These are phyloP conservation scores for Cyanoramphus novaezelandiae DNA, from an alignment of 2,113 vertebrate species.

Conservation along the genomic window DNA sequence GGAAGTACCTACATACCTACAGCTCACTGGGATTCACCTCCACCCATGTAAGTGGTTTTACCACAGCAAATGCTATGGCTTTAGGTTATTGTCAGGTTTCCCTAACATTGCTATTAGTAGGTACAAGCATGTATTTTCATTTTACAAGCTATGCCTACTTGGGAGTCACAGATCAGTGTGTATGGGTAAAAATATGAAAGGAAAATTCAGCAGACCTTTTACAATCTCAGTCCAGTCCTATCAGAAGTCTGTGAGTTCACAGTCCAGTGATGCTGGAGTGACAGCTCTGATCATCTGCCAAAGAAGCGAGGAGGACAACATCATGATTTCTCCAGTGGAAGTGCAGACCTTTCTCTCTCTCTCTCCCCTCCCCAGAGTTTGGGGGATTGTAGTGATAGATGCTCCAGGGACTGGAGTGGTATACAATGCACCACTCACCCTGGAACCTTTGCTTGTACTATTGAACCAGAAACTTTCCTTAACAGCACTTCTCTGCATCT, in stretches of 20 bases:
- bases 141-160: neutral
- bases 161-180: neutral
- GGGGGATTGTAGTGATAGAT: neutral
- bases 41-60: neutral
- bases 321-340: neutral
- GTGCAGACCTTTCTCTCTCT: neutral
- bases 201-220: neutral
- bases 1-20: neutral
- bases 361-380: neutral
- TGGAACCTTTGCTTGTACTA: neutral
- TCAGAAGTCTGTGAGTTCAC: neutral
- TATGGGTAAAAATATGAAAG: neutral
- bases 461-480: neutral
- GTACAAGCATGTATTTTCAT: neutral
- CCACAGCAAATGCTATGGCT: neutral
- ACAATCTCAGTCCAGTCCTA: neutral
- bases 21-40: neutral
- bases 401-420: neutral
- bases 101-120: neutral
- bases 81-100: neutral
- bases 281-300: neutral
- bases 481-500: neutral
- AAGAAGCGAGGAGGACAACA: neutral
- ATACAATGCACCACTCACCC: fast-evolving
- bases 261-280: neutral